Percentiles rank a stretch among this genome's conserved stretches.
phyloP scores from a whole-genome alignment of 2,888 invertebrate genomes.

The Drosophila rubida region DNA sequence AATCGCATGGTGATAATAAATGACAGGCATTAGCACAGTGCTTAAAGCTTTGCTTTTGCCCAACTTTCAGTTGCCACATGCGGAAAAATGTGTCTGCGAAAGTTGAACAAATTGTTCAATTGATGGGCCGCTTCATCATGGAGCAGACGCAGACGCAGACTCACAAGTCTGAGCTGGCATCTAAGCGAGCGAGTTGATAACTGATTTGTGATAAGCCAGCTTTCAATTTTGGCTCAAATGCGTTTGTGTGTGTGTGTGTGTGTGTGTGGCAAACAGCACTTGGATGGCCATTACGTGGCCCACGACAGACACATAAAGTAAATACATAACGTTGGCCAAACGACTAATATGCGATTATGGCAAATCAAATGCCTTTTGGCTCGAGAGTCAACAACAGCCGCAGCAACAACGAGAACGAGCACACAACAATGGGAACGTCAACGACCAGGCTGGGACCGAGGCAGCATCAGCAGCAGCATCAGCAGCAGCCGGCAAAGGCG shows the following conservation, averaged over 20 bases:
- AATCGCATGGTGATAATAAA: conserved; percentile 9
- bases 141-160: neutral
- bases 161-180: conserved; percentile 19
- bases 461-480: conserved; percentile 1
- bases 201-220: conserved; percentile 75
- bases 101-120: conserved; percentile 49
- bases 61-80: neutral
- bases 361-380: conserved; percentile 73
- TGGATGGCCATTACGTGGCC: conserved; percentile 30
- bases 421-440: conserved; percentile 45
- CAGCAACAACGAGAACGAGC: conserved; percentile 12
- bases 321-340: conserved; percentile 72
- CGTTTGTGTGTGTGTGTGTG: conserved; percentile 26
- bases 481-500: neutral
- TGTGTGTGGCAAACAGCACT: conserved; percentile 1
- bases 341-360: conserved; percentile 80
- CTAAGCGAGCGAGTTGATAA: conserved; percentile 53
- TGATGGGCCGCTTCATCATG: conserved; percentile 51
- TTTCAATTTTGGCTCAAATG: conserved; percentile 60
- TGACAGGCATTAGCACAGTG: conserved; percentile 1
- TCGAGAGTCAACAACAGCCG: conserved; percentile 63
- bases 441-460: conserved; percentile 39
- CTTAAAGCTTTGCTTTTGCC: neutral
- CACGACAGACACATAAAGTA: conserved; percentile 69
- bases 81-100: conserved; percentile 12